phyloP scores from a whole-genome alignment of 2,888 invertebrate species.

The Euzophera pinguis region DNA sequence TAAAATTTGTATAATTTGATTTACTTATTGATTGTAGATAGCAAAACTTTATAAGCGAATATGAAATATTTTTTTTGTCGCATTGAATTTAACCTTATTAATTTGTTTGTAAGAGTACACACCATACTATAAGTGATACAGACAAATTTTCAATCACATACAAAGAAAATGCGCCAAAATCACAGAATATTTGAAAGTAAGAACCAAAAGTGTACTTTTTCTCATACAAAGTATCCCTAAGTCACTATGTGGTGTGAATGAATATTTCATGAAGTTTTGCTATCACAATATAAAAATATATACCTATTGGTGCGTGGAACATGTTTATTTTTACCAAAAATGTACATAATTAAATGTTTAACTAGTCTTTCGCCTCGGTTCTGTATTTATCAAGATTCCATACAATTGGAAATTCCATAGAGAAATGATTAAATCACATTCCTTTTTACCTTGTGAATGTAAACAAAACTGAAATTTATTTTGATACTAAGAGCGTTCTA shows the following conservation, averaged over 20 bases:
- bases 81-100: no score
- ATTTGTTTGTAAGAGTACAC: no score
- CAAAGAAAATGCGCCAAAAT: no score
- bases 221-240: no score
- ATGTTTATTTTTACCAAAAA: slow-evolving; percentile 55
- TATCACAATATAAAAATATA: slow-evolving; percentile 11
- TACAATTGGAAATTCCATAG: slow-evolving; percentile 20
- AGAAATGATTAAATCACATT: slow-evolving; percentile 32
- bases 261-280: neutral
- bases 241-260: no score
- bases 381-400: slow-evolving; percentile 22
- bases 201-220: no score
- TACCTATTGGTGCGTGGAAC: slow-evolving; percentile 21
- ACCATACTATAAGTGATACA: no score
- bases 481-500: slow-evolving; percentile 3
- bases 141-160: no score
- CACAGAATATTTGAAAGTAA: no score
- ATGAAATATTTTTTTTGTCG: neutral
- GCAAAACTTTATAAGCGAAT: neutral
- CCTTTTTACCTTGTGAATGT: slow-evolving; percentile 4
- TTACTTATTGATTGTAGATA: slow-evolving; percentile 8
- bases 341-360: slow-evolving; percentile 54
- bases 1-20: slow-evolving; percentile 17
- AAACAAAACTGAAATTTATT: slow-evolving; percentile 8
- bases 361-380: slow-evolving; percentile 40